A percentile compares a stretch with the other conserved stretches of the same genome.
Conservation (phyloP, 1,140 invertebrate species). For the Bombyx mori region DNA sequence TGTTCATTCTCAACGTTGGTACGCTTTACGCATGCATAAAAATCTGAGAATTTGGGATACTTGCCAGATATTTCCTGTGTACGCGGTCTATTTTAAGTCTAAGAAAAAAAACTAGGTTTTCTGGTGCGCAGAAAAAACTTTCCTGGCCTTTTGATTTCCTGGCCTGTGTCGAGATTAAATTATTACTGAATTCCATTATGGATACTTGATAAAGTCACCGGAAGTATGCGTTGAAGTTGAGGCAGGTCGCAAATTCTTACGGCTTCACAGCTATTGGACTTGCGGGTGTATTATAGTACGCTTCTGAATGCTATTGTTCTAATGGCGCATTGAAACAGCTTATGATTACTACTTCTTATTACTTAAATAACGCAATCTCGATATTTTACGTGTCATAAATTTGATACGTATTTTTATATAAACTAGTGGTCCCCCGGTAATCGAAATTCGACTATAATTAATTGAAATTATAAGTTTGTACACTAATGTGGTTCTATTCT, state of each 20-base stretch:
- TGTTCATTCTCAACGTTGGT: too few relatives aligned
- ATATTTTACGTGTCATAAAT: too few relatives aligned
- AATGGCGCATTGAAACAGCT: slow-evolving; percentile 36
- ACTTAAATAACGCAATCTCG: too few relatives aligned
- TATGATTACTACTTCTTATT: too few relatives aligned
- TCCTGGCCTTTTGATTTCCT: too few relatives aligned
- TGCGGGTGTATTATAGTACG: slow-evolving; percentile 55
- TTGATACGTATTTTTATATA: too few relatives aligned
- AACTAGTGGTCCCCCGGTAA: too few relatives aligned
- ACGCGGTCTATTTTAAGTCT: slow-evolving; percentile 21
- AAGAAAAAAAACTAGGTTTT: slow-evolving; percentile 9
- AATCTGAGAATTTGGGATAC: slow-evolving; percentile 16
- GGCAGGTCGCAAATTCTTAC: slow-evolving; percentile 44
- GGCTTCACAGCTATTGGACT: slow-evolving; percentile 41
- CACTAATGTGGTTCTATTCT: too few relatives aligned
- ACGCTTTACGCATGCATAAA: slow-evolving; percentile 4
- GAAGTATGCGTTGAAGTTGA: slow-evolving; percentile 26
- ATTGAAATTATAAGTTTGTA: too few relatives aligned
- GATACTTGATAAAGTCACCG: slow-evolving; percentile 1
- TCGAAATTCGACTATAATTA: too few relatives aligned
- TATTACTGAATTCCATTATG: background rate
- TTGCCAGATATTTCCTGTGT: slow-evolving; percentile 19
- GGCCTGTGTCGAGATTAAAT: background rate
- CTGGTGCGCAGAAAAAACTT: too few relatives aligned
- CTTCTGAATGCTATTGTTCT: slow-evolving; percentile 60